Percentiles rank a stretch among this genome's conserved stretches.
phyloP scores from a whole-genome alignment of 2,888 invertebrate genomes.

The Cataglyphis livida region DNA sequence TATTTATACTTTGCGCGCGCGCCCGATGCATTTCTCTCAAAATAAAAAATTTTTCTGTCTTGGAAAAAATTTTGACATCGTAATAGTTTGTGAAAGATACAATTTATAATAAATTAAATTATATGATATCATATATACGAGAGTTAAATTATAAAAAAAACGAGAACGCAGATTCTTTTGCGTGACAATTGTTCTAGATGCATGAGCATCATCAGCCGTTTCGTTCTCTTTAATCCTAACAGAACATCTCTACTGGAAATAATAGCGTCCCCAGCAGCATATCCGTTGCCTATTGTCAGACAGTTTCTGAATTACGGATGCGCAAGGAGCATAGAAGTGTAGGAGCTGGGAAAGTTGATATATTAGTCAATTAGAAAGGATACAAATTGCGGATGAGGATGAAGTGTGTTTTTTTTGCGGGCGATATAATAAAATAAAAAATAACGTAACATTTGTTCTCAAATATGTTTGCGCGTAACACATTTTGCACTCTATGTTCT shows the following conservation, averaged over 20 bases:
- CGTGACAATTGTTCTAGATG: conserved; percentile 10
- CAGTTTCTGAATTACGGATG: conserved; percentile 35
- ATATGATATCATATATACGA: neutral
- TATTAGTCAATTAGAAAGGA: neutral
- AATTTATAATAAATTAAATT: conserved; percentile 31
- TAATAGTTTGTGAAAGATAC: neutral
- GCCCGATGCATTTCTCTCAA: too few species aligned
- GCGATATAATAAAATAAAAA: neutral
- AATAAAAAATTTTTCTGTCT: too few species aligned
- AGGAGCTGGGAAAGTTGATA: neutral
- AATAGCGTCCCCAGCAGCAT: conserved; percentile 71
- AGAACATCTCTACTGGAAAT: conserved; percentile 80
- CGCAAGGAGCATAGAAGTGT: neutral
- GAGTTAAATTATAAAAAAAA: neutral
- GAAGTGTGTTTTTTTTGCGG: neutral
- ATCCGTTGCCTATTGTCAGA: conserved; percentile 26
- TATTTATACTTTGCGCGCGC: neutral
- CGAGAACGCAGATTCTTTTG: neutral
- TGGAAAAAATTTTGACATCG: too few species aligned
- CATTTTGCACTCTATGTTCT: conserved; percentile 25
- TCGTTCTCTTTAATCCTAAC: conserved; percentile 72
- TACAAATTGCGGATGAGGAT: neutral
- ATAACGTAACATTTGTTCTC: conserved; percentile 7
- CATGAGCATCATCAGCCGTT: conserved; percentile 48
- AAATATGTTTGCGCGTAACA: conserved; percentile 38